phyloP scores from a whole-genome alignment of 2,888 invertebrate genomes.

The Drosophila leonis region DNA sequence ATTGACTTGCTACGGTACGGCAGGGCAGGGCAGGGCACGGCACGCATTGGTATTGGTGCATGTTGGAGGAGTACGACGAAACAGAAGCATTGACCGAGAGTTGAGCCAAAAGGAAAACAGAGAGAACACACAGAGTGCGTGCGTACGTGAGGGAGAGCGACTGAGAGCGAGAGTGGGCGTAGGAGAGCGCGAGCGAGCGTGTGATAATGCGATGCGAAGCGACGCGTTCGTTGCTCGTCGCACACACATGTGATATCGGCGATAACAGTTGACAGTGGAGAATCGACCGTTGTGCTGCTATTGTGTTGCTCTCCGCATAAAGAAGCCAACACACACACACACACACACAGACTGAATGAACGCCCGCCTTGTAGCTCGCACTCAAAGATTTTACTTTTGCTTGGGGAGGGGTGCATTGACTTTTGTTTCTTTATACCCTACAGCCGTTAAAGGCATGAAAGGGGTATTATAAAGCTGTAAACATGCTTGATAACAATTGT shows the following conservation, averaged over 20 bases:
- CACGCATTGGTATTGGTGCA: constrained; percentile 27
- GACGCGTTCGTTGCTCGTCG: constrained; percentile 16
- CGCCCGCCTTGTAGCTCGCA: constrained; percentile 3
- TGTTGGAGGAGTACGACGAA: constrained; percentile 53
- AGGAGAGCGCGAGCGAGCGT: constrained; percentile 13
- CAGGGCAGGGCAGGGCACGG: neutral
- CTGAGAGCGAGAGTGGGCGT: constrained; percentile 4
- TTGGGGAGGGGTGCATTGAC: constrained; percentile 58
- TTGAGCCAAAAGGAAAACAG: constrained; percentile 62
- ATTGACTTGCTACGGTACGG: constrained; percentile 61
- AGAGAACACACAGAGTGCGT: constrained; percentile 34
- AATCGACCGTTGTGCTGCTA: constrained; percentile 36
- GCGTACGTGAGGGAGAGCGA: constrained; percentile 9
- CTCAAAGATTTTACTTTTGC: constrained; percentile 57
- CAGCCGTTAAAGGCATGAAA: constrained; percentile 1
- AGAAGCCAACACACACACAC: constrained; percentile 18
- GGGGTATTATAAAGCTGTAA: constrained; percentile 19
- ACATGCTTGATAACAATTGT: constrained; percentile 3
- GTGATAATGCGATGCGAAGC: constrained; percentile 62
- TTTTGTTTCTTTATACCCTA: constrained; percentile 45
- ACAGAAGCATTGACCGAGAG: constrained; percentile 77
- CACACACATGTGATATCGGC: constrained; percentile 64
- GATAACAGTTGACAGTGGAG: constrained; percentile 73
- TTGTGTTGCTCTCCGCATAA: constrained; percentile 35
- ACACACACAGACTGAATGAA: constrained; percentile 1